These are phyloP conservation scores for Ptychoptera contaminata DNA, from an alignment of 2,888 invertebrate species.

Conservation along the genomic window DNA sequence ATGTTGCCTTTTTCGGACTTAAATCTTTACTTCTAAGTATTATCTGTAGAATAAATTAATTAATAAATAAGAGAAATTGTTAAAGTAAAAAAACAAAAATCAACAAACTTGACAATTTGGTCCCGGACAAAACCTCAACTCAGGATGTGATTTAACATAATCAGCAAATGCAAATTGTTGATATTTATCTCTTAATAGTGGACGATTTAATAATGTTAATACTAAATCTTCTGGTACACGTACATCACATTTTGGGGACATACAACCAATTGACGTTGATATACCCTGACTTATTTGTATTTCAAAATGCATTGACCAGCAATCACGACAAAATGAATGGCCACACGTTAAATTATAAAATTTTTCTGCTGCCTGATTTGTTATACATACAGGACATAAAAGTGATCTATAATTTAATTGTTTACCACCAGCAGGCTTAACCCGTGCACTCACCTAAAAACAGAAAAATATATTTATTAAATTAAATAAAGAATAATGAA, in stretches of 20 bases:
- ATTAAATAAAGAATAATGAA: neutral
- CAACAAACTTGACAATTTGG: constrained; percentile 75
- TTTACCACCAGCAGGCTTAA: constrained; percentile 35
- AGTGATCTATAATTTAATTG: constrained; percentile 18
- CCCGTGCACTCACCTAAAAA: constrained; percentile 33
- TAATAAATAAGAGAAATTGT: too few relatives aligned
- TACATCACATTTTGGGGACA: constrained; percentile 89
- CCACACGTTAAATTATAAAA: constrained; percentile 75
- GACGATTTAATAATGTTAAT: constrained; percentile 65
- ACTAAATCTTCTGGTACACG: constrained; percentile 95
- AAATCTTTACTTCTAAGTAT: constrained; percentile 72
- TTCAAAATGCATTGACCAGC: constrained; percentile 94
- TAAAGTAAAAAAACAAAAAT: neutral
- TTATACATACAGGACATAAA: constrained; percentile 68
- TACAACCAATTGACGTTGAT: constrained; percentile 83
- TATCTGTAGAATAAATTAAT: constrained; percentile 31
- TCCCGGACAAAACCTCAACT: constrained; percentile 86
- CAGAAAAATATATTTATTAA: neutral
- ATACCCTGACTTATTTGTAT: constrained; percentile 85
- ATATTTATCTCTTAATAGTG: constrained; percentile 76
- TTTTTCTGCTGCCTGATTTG: constrained; percentile 45
- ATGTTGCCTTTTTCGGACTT: constrained; percentile 73
- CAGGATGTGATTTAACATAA: constrained; percentile 86
- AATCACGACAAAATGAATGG: constrained; percentile 88
- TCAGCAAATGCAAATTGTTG: constrained; percentile 93